These are phyloP conservation scores for Cygnus buccinator DNA, from an alignment of 2,113 vertebrate species.

Conservation along the genomic window DNA sequence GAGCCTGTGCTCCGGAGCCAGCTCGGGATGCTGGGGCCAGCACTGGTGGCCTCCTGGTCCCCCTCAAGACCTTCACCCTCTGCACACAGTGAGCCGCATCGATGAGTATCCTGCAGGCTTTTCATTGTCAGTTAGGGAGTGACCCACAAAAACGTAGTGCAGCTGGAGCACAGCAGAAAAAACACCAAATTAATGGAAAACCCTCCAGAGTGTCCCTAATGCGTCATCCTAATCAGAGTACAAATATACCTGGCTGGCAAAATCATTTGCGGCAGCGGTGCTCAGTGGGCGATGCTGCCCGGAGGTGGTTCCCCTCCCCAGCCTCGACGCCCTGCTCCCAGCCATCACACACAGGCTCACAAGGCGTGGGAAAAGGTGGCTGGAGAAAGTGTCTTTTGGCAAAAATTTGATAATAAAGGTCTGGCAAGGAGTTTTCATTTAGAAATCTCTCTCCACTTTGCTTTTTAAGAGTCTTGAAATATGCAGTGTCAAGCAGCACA, in stretches of 20 bases:
- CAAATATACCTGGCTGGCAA: neutral
- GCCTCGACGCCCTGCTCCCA: neutral
- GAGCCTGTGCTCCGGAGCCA: rapidly evolving
- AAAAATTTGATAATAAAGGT: rapidly evolving
- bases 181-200: neutral
- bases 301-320: neutral
- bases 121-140: too few species aligned
- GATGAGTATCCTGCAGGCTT: too few species aligned
- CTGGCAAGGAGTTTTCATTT: neutral
- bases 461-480: neutral
- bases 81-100: neutral
- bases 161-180: neutral
- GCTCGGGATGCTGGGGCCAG: neutral
- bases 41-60: neutral
- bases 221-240: neutral
- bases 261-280: neutral
- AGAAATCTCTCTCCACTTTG: neutral
- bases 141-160: neutral
- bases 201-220: neutral
- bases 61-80: neutral
- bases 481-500: rapidly evolving
- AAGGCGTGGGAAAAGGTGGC: rapidly evolving
- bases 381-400: neutral
- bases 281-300: rapidly evolving
- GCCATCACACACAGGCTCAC: neutral